Conservation (phyloP, 2,797 vertebrate species). For the Anguilla marmorata region DNA sequence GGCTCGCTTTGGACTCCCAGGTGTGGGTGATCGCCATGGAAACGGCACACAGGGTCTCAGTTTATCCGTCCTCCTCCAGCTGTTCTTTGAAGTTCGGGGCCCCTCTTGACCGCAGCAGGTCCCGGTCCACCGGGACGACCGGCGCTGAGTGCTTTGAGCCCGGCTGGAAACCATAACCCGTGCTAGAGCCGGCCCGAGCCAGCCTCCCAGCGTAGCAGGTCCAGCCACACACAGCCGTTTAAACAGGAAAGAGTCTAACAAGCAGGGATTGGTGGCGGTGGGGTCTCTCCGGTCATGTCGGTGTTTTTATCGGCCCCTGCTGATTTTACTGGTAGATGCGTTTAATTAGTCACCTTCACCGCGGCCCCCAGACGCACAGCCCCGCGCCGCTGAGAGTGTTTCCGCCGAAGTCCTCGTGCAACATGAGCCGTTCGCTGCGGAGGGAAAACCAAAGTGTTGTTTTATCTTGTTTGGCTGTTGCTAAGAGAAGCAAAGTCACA, state of each 20-base stretch:
- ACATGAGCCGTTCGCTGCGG: not conserved
- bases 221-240: not conserved
- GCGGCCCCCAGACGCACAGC: not conserved
- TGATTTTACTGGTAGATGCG: not conserved
- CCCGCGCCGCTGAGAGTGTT: not conserved
- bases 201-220: not conserved
- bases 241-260: not conserved
- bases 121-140: not conserved
- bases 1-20: not conserved
- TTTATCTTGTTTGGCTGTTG: not conserved
- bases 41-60: not conserved
- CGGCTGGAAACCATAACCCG: not conserved
- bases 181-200: not conserved
- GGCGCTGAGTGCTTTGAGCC: not conserved
- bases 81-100: not conserved
- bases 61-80: not conserved
- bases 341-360: slow-evolving; percentile 10
- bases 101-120: not conserved
- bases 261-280: not conserved
- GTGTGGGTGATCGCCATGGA: slow-evolving; percentile 18
- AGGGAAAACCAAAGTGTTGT: not conserved
- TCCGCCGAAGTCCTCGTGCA: not conserved
- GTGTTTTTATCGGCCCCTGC: not conserved
- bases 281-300: not conserved
- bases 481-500: not conserved